Evolutionary conservation across 2,888 invertebrate species (phyloP).

Genomic region (Drosophila cracens): DNA sequence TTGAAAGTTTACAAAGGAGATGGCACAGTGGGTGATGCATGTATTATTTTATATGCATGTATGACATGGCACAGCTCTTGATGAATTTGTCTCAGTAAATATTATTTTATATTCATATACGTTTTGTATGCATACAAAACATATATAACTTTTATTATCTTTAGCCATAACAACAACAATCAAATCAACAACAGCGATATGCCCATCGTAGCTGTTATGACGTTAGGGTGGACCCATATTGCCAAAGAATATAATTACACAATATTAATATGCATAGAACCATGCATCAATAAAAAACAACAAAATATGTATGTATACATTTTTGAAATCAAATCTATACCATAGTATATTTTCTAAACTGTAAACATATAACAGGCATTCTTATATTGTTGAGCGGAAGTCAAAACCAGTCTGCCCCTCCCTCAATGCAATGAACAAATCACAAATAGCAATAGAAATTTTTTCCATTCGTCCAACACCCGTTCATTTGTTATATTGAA

Average conservation of each 20-base stretch:
- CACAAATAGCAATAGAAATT: conserved; percentile 13
- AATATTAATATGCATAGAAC: not conserved
- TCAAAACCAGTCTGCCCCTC: not conserved
- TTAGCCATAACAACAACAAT: conserved; percentile 20
- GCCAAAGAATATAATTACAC: not conserved
- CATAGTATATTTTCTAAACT: not conserved
- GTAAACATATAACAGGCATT: not conserved
- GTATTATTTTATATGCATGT: not conserved
- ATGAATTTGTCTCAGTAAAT: not conserved
- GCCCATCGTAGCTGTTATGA: not conserved
- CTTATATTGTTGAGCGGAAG: conserved; percentile 9
- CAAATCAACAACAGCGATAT: conserved; percentile 28
- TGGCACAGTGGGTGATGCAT: conserved; percentile 14
- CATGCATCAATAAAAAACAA: not conserved
- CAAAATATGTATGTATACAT: not conserved
- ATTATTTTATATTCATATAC: not conserved
- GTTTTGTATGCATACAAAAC: not conserved
- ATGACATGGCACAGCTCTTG: conserved; percentile 6
- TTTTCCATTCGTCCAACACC: conserved; percentile 2
- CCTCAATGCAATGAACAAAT: not conserved
- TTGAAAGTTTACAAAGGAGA: conserved; percentile 6
- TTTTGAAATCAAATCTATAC: too few species aligned
- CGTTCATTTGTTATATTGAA: not conserved
- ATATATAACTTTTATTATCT: not conserved
- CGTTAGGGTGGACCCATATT: conserved; percentile 36